Evolutionary conservation across 2,888 invertebrate genomes (phyloP), one percentile per base, ranked within the genome.

Genomic region (Cactoblastis cactorum): DNA sequence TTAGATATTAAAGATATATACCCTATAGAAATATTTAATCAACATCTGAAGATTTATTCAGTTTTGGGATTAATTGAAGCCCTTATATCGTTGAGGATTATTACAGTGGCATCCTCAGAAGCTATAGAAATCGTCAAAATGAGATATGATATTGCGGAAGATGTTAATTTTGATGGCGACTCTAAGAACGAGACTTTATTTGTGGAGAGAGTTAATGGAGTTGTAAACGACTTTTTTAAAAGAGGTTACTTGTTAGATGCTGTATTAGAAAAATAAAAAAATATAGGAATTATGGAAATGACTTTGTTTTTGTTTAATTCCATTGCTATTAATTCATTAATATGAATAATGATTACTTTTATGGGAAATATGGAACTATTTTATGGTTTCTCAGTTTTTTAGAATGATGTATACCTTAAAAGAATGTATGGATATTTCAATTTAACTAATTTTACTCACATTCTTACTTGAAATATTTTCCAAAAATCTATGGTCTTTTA

Each of bases 11-110:
- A 73, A 18, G 57, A 74, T 2, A 59, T 83, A 24, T 84, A 78
- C 56, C 83, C 84, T 3, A 68, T 55, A 50, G 54, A 53, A 35
- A 56, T 79, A 53, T 83, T 83, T 38, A 51, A 71, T 49, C 65
- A 72, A 50, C 80, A 85, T 56, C 69, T 84, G 3, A 66, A 56
- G 45, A 62, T 69, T 53, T 83, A 82, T 61, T 81, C 83, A 1
- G 75, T 83, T 2, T 62, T 80, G 22, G 83, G 83, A 19, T 67
- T 84, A 53, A 73, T 83, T 54, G 85, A 85, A 62, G 81, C 83
- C 51, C 64, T 85, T 52, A 71, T 84, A 57, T 81, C 83, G 17
- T 78, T 83, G 83, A 78, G 80, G 67, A 83, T 85, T 65, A 81
- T 85, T 61, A 85, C 85, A 17, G 78, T 81, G 6, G 68, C 67